A percentile compares a stretch with the other conserved stretches of the same genome.
Conservation (phyloP, 2,113 vertebrate species). For the Vanacampus margaritifer region DNA sequence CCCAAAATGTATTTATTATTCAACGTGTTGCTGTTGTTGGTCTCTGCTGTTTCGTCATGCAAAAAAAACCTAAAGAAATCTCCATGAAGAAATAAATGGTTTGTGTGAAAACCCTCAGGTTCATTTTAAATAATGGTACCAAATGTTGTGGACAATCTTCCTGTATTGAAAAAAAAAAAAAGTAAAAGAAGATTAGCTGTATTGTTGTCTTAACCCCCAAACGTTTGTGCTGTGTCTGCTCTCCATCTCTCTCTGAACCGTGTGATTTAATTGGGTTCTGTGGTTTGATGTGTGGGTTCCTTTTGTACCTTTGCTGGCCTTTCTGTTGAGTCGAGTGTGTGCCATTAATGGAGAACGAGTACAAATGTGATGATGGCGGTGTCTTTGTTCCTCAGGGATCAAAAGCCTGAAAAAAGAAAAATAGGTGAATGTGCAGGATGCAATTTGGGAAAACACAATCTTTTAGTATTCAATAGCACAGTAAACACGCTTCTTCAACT, state of each 20-base stretch:
- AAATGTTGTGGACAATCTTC: conserved; percentile 48
- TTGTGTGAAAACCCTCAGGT: conserved; percentile 38
- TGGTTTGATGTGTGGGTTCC: not conserved
- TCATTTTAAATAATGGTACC: conserved; percentile 13
- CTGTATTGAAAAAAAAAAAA: conserved; percentile 16
- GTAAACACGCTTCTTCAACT: not conserved
- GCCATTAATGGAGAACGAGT: not conserved
- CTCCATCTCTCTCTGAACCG: conserved; percentile 3
- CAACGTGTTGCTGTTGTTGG: conserved; percentile 10
- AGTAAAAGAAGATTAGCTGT: not conserved
- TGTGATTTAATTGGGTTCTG: not conserved
- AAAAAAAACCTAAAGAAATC: conserved; percentile 8
- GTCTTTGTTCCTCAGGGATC: not conserved
- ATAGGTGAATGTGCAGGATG: not conserved
- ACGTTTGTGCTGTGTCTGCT: not conserved
- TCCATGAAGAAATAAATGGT: conserved; percentile 2
- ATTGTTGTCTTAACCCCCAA: not conserved
- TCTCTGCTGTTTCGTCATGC: conserved; percentile 23
- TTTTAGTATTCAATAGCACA: not conserved
- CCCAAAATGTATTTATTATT: not conserved
- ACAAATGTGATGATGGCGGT: not conserved
- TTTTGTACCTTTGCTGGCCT: not conserved
- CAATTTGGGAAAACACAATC: not conserved
- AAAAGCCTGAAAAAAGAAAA: not conserved
- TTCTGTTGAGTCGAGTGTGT: not conserved